These are phyloP conservation scores for Arvicola amphibius DNA, from an alignment of 2,797 vertebrate species.

Conservation along the genomic window DNA sequence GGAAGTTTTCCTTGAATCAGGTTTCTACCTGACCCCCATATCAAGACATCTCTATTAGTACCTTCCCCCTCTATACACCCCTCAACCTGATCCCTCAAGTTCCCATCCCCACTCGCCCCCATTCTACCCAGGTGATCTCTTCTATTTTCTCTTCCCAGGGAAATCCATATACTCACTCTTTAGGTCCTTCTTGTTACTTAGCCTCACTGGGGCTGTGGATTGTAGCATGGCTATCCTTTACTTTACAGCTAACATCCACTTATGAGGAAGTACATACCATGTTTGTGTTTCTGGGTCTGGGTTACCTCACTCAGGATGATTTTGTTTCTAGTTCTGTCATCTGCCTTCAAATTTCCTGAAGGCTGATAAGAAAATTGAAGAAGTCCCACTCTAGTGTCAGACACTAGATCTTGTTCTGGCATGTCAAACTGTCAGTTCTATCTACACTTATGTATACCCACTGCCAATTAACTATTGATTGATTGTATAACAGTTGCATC, in stretches of 20 bases:
- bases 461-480: background rate
- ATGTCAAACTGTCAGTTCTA: background rate
- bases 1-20: background rate
- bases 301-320: background rate
- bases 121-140: background rate
- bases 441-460: constrained; percentile 16
- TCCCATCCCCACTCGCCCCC: background rate
- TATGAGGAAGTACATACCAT: background rate
- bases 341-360: background rate
- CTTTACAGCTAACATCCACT: background rate
- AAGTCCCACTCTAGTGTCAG: background rate
- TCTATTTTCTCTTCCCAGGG: background rate
- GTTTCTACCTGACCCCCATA: background rate
- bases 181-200: background rate
- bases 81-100: background rate
- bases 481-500: background rate
- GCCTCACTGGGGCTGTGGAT: background rate
- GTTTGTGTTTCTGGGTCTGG: background rate
- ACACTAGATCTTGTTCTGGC: background rate
- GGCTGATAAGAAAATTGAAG: background rate
- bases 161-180: background rate
- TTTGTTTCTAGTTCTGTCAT: background rate
- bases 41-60: background rate
- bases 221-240: background rate
- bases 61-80: background rate